Evolutionary conservation across 2,888 invertebrate genomes (phyloP).

Genomic region (Deilephila elpenor): DNA sequence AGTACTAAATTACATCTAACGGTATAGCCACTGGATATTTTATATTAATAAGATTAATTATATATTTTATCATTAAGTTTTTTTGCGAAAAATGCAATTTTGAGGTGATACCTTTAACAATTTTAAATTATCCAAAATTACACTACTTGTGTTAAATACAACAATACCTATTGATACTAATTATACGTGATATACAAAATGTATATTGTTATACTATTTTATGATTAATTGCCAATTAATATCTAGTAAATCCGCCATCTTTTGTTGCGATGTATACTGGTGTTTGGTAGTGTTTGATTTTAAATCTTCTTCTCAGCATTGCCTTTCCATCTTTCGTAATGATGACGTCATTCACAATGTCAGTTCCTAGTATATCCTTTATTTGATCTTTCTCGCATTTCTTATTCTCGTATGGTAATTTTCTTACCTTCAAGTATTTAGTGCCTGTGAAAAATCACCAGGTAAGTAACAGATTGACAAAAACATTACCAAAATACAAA

Average conservation of each 20-base stretch:
- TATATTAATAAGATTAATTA: too few relatives aligned
- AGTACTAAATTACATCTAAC: too few relatives aligned
- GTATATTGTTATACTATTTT: too few relatives aligned
- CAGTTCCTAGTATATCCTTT: not conserved
- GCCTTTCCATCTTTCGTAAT: not conserved
- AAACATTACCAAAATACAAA: too few relatives aligned
- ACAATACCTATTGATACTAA: too few relatives aligned
- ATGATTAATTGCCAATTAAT: not conserved
- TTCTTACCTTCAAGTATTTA: conserved; percentile 36
- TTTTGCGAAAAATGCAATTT: too few relatives aligned
- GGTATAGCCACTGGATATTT: too few relatives aligned
- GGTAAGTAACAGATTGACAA: not conserved
- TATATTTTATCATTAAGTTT: too few relatives aligned
- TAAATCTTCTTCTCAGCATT: not conserved
- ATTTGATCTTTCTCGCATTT: not conserved
- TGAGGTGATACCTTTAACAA: too few relatives aligned
- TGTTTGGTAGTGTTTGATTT: not conserved
- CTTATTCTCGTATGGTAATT: not conserved
- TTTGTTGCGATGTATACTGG: not conserved
- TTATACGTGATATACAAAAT: too few relatives aligned
- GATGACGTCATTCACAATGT: not conserved
- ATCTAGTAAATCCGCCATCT: not conserved
- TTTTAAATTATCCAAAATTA: too few relatives aligned
- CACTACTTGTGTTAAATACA: too few relatives aligned
- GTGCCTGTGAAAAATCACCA: conserved; percentile 32